A percentile compares a stretch with the other conserved stretches of the same genome.
These are phyloP conservation scores for Melanocharis versteri DNA, from an alignment of 2,113 vertebrate genomes.

Conservation along the genomic window DNA sequence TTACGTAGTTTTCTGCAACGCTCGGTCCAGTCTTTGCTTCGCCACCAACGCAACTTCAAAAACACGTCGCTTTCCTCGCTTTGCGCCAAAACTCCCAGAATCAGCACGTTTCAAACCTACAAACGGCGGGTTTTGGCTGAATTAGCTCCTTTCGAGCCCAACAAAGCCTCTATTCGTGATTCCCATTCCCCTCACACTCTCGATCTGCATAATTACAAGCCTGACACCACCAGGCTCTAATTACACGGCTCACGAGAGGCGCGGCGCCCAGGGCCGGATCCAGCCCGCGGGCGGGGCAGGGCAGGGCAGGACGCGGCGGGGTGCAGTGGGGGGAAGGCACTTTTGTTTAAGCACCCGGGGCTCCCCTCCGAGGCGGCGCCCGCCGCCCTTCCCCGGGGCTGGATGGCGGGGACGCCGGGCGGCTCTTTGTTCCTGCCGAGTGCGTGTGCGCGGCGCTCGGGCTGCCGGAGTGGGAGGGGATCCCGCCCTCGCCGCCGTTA, in stretches of 20 bases:
- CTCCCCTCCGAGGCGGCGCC: background rate
- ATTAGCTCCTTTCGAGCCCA: background rate
- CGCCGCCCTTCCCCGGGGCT: background rate
- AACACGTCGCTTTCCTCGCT: background rate
- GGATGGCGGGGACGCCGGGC: conserved; percentile 7
- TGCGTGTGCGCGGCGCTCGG: conserved; percentile 29
- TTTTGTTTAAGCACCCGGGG: background rate
- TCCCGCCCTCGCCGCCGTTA: conserved; percentile 28
- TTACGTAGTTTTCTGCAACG: background rate
- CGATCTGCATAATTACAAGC: conserved; percentile 70
- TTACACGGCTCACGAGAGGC: conserved; percentile 32
- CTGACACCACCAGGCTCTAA: conserved; percentile 63
- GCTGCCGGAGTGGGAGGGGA: conserved; percentile 70
- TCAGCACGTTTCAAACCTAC: background rate
- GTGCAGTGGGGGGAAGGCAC: background rate
- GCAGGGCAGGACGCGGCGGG: background rate
- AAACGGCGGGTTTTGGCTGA: background rate
- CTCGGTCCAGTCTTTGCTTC: background rate
- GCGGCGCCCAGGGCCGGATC: background rate
- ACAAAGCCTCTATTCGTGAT: conserved; percentile 44
- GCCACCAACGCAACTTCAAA: background rate
- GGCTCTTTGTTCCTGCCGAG: conserved; percentile 76
- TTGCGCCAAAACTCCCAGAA: background rate
- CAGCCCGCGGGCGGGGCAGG: background rate
- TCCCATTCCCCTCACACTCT: conserved; percentile 61